Percentiles rank a stretch among this genome's conserved stretches.
Evolutionary conservation across 2,888 invertebrate species (phyloP).

Genomic region (Pammene aurita): DNA sequence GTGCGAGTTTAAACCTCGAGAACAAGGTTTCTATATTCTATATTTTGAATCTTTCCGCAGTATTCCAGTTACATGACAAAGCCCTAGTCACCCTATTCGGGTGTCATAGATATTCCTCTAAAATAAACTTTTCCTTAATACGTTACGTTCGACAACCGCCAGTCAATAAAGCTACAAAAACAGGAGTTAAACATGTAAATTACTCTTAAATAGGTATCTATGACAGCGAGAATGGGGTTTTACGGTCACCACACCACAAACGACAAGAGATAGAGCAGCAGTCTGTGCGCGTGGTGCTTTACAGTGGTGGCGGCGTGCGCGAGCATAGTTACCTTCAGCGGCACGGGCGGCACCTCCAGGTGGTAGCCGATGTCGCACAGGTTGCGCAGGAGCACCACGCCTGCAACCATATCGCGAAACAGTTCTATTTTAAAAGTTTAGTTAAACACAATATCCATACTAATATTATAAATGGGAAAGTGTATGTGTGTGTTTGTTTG

Average conservation of each 20-base stretch:
- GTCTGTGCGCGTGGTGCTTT: conserved; percentile 48
- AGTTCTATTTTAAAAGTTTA: no score
- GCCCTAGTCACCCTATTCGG: background rate
- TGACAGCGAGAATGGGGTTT: conserved; percentile 1
- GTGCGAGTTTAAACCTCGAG: no score
- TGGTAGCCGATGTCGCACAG: conserved; percentile 88
- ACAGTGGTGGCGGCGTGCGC: conserved; percentile 38
- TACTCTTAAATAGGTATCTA: background rate
- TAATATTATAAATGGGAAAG: no score
- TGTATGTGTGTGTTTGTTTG: no score
- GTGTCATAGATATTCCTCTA: conserved; percentile 3
- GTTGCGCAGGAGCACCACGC: conserved; percentile 84
- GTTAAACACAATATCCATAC: no score
- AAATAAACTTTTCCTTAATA: background rate
- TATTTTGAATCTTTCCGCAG: background rate
- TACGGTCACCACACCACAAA: conserved; percentile 43
- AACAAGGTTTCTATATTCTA: no score
- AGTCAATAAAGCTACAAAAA: no score
- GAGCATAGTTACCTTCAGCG: conserved; percentile 83
- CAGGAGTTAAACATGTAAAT: no score
- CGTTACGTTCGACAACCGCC: background rate
- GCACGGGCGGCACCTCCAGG: conserved; percentile 86
- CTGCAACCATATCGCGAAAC: conserved; percentile 60
- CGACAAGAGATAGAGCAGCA: conserved; percentile 57
- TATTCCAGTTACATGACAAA: conserved; percentile 16